Base-by-base conservation (phyloP, 2,797 vertebrate genomes). In the Alcedo atthis region DNA sequence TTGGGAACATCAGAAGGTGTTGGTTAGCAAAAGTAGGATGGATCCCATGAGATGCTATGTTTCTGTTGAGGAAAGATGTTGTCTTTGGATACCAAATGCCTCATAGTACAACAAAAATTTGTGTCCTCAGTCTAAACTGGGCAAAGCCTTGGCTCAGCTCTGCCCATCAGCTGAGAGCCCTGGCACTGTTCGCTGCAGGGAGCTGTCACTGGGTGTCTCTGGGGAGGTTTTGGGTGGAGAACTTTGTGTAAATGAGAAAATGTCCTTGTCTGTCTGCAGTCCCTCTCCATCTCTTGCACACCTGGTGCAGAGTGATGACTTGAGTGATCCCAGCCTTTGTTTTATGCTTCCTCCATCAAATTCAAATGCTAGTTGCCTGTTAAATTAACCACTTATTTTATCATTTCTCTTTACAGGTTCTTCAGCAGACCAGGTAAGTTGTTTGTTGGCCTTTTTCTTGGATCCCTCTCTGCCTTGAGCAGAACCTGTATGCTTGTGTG, bases 401-500 rank as follows among this genome's bases (percentile, higher is more conserved):
- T 20, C 24, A 1, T 96, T 94, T 85, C 61, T 64, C 94, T 96
- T 96, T 51, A 71, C 90, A 98, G 98, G 96, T 63, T 97, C 97
- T 26, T 85, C 97, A 46, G 96, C 97, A 25, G 98, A 98, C 26
- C 89, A 87, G 97, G 98, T 98, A 86, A 1, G 97, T 96, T 59
- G 6, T 42, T 75, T 49, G 33, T 19, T 57, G 69, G 20, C 20
- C 49, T 26, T 81, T 91, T 59, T 17, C 33, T 33, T 10, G 0
- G 49, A 30, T 30, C 30, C 26, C 6, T 3, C 20, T 63, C 70
- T 69, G 57, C 42, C 25, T 25, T 6, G 42, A 33, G 64, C 26
- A 68, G 33, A n/a, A 26, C 26, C 32, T 14, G 1, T 22, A 4
- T 51, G 68, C 61, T 11, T 37, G 22, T 11, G 57, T 3, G 1